These are phyloP conservation scores for Poecilia gillii DNA, from an alignment of 2,797 vertebrate genomes.

Conservation along the genomic window DNA sequence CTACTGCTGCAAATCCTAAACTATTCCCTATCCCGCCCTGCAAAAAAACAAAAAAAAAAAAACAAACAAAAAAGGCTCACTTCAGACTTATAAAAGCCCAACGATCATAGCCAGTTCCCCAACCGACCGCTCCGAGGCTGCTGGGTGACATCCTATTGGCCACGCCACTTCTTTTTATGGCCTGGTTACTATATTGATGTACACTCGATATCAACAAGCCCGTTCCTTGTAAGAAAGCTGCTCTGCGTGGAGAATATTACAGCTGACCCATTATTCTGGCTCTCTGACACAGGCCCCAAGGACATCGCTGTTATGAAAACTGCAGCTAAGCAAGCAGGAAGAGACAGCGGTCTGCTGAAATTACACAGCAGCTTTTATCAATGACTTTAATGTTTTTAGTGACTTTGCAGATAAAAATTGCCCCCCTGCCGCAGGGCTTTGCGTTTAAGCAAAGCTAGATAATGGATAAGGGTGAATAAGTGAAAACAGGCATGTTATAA, in stretches of 20 bases:
- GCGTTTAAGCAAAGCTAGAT: slow-evolving; percentile 9
- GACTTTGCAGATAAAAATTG: slow-evolving; percentile 53
- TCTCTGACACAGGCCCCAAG: slow-evolving; percentile 43
- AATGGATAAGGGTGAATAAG: background rate
- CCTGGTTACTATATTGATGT: slow-evolving; percentile 17
- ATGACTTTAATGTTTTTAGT: slow-evolving; percentile 42
- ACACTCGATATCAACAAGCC: slow-evolving; percentile 17
- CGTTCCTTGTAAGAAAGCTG: slow-evolving; percentile 26
- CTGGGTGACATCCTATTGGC: background rate
- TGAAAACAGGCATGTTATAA: slow-evolving; percentile 16
- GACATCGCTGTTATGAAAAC: slow-evolving; percentile 46
- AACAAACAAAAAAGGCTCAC: too few relatives aligned
- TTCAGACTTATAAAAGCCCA: background rate
- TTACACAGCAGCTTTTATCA: slow-evolving; percentile 40
- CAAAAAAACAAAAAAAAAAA: background rate
- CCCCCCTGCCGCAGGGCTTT: slow-evolving; percentile 25
- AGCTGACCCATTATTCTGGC: slow-evolving; percentile 40
- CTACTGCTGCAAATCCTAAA: background rate
- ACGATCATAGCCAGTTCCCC: too few relatives aligned
- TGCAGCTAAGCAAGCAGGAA: slow-evolving; percentile 42
- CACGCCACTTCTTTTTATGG: background rate
- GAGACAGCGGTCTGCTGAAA: slow-evolving; percentile 35
- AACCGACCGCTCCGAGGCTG: background rate
- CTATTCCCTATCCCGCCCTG: background rate
- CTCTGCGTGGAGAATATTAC: slow-evolving; percentile 35